A percentile compares a stretch with the other conserved stretches of the same genome.
Evolutionary conservation across 2,113 vertebrate genomes (phyloP).

Genomic region (Telmatochromis sp.): DNA sequence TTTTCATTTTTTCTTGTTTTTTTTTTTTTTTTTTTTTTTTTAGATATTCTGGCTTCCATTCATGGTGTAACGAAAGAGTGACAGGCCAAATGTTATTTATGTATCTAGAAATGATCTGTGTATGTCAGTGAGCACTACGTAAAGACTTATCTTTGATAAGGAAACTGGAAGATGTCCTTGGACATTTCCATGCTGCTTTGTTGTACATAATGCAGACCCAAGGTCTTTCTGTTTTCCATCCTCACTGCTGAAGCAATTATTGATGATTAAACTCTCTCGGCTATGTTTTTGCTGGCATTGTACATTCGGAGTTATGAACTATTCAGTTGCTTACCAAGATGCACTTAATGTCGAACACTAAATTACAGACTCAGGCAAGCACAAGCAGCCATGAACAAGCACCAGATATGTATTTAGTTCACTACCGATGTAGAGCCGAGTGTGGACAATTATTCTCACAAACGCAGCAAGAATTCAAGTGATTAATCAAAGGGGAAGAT

Average conservation of each 20-base stretch:
- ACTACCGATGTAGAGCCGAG: background rate
- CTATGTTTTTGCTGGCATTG: constrained; percentile 20
- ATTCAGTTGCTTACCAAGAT: background rate
- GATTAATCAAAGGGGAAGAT: background rate
- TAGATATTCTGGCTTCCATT: background rate
- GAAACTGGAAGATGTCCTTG: constrained; percentile 2
- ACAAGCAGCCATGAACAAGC: background rate
- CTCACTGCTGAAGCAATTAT: background rate
- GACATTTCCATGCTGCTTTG: background rate
- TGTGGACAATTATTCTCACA: background rate
- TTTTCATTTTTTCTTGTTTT: too few species aligned
- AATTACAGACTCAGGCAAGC: background rate
- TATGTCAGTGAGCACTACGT: background rate
- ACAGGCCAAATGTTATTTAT: constrained; percentile 13
- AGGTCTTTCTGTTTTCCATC: background rate
- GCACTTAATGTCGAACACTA: background rate
- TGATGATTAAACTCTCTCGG: background rate
- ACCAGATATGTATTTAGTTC: background rate
- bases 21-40: too few species aligned
- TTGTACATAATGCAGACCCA: background rate
- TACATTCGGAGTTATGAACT: background rate
- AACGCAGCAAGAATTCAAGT: background rate
- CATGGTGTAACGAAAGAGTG: background rate
- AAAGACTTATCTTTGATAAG: constrained; percentile 12
- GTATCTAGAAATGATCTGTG: constrained; percentile 7